phyloP scores from a whole-genome alignment of 2,888 invertebrate genomes.

The Rotaria macrura region DNA sequence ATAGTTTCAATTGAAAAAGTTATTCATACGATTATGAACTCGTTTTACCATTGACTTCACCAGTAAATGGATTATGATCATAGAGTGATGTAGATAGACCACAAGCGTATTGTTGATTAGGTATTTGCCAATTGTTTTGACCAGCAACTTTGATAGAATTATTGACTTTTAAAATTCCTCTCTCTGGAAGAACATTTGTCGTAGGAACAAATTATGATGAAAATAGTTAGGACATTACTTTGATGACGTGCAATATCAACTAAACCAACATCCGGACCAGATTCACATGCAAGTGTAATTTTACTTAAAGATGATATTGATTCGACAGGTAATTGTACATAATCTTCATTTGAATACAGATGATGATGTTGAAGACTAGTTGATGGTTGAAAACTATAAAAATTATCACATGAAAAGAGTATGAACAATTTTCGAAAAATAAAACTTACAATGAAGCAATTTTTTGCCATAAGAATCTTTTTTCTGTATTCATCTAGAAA shows the following conservation, averaged over 20 bases:
- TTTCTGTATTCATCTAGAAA: not conserved
- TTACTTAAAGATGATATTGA: not conserved
- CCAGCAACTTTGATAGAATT: not conserved
- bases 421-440: not conserved
- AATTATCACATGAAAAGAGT: not conserved
- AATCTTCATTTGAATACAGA: not conserved
- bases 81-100: slow-evolving; percentile 69
- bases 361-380: not conserved
- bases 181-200: not conserved
- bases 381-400: not conserved
- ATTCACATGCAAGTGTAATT: not conserved
- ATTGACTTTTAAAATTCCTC: slow-evolving; percentile 11
- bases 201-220: no score
- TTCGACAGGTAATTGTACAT: not conserved
- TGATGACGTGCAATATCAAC: slow-evolving; percentile 8
- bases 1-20: not conserved
- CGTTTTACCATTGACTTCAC: slow-evolving; percentile 53
- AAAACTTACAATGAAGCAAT: not conserved
- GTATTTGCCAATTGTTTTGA: not conserved
- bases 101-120: slow-evolving; percentile 54
- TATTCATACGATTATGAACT: no score
- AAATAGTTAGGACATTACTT: not conserved
- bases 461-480: not conserved
- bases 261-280: not conserved
- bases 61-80: slow-evolving; percentile 69